These are phyloP conservation scores for Dinomys branickii DNA, from an alignment of 2,113 vertebrate species.

Conservation along the genomic window DNA sequence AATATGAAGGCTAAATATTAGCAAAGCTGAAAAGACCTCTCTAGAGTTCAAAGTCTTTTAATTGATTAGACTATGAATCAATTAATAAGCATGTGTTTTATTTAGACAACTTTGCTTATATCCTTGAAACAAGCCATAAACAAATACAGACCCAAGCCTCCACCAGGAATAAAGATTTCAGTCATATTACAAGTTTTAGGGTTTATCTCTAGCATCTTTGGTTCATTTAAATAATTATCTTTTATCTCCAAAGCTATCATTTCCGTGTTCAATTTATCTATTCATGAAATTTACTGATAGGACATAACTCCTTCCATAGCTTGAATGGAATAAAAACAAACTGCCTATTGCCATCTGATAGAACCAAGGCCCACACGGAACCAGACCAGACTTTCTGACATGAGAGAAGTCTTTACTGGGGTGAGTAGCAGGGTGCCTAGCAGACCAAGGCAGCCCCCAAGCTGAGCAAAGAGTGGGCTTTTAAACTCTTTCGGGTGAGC, in stretches of 20 bases:
- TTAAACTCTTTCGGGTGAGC: too few species aligned
- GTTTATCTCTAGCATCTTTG: neutral
- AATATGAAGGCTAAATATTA: conserved; percentile 20
- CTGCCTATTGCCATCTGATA: neutral
- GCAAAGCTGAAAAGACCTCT: neutral
- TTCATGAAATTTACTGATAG: neutral
- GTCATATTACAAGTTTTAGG: neutral
- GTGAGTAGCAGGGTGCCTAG: too few species aligned
- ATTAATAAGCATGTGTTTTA: neutral
- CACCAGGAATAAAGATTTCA: neutral
- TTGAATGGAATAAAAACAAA: neutral
- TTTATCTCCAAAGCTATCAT: neutral
- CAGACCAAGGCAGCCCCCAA: too few species aligned
- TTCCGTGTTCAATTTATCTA: neutral
- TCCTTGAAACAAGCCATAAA: neutral
- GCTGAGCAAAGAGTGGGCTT: too few species aligned
- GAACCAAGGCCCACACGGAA: too few species aligned
- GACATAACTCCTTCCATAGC: neutral
- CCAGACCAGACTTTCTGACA: too few species aligned
- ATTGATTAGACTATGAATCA: neutral
- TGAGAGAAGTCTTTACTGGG: too few species aligned
- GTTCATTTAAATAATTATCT: neutral
- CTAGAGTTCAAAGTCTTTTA: neutral
- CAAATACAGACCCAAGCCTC: neutral
- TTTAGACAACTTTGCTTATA: neutral